Base-by-base conservation (phyloP, 2,797 vertebrate genomes). In the Coracias cyanogaster region DNA sequence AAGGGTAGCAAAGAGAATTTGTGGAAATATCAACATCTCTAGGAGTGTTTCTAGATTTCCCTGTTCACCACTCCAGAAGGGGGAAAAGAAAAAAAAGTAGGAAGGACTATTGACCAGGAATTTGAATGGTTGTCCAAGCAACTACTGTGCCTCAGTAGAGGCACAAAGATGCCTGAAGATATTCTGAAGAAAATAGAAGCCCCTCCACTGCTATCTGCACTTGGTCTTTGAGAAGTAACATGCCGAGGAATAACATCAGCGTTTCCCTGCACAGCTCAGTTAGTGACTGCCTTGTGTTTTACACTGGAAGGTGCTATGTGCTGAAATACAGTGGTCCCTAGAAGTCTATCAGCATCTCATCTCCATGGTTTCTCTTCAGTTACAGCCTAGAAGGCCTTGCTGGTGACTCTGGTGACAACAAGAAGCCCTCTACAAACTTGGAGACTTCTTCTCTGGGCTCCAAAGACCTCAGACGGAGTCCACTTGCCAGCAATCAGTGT, bases 301-400 rank as follows among this genome's bases (percentile, higher is more conserved):
- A 9, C 10, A 1, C 49, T 39, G 39, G 22, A 78, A 73, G 17
- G 45, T 73, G 64, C 29, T 69, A 20, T 20, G 5, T 65, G 41
- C 65, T 69, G 61, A 69, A 48, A 72, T 26, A 39, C 29, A 9
- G 6, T 3, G 6, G 3, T 76, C 33, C 11, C 17, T 24, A 6
- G 22, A 61, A 61, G 57, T 49, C 28, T 58, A 26, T 65, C 31
- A n/a, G 20, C 49, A 37, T 55, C 72, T 95, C 80, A 97, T 54
- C 31, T 19, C 45, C 45, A 3, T 96, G 62, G 22, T 97, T 80
- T 97, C 52, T 88, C n/a, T 95, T 94, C 95, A 99, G 99, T 98
- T 99, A 99, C 98, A 99, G 99, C 96, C 96, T 99, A 39, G 99
- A 99, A 98, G 99, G 99, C 57, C 98, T 99, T 90, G 97, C 98